Evolutionary conservation across 2,113 vertebrate genomes (phyloP).

Genomic region (Heliornis fulica): DNA sequence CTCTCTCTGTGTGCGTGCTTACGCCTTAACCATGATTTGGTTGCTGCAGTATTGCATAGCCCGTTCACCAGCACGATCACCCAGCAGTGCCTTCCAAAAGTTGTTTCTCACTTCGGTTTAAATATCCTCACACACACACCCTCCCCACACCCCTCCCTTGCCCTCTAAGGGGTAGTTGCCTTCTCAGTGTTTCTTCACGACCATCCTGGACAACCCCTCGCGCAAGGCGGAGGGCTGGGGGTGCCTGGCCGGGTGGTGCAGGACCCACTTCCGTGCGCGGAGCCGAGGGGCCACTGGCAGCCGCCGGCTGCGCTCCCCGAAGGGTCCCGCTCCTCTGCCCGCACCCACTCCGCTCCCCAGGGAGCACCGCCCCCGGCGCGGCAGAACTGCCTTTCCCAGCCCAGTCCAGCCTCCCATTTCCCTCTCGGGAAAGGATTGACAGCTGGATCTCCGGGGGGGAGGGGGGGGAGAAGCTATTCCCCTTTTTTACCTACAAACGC

Average conservation of each 20-base stretch:
- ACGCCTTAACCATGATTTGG: not conserved
- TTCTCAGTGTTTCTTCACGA: slow-evolving; percentile 4
- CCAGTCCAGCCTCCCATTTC: not conserved
- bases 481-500: not conserved
- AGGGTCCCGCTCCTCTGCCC: not conserved
- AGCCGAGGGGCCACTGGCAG: not conserved
- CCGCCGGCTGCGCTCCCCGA: not conserved
- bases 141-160: not conserved
- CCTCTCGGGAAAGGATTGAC: not conserved
- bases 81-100: not conserved
- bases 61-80: not conserved
- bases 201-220: not conserved
- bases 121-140: too few species aligned
- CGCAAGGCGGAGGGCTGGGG: fast-evolving
- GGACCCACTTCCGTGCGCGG: not conserved
- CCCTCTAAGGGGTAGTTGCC: not conserved
- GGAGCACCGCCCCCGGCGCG: not conserved
- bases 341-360: not conserved
- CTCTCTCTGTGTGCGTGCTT: not conserved
- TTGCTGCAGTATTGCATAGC: not conserved
- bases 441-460: not conserved
- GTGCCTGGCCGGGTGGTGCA: not conserved
- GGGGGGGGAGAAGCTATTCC: too few species aligned
- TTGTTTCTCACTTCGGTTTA: not conserved
- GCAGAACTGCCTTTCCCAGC: not conserved